These are phyloP conservation scores for Lepus timidus DNA, from an alignment of 2,113 vertebrate species.

Conservation along the genomic window DNA sequence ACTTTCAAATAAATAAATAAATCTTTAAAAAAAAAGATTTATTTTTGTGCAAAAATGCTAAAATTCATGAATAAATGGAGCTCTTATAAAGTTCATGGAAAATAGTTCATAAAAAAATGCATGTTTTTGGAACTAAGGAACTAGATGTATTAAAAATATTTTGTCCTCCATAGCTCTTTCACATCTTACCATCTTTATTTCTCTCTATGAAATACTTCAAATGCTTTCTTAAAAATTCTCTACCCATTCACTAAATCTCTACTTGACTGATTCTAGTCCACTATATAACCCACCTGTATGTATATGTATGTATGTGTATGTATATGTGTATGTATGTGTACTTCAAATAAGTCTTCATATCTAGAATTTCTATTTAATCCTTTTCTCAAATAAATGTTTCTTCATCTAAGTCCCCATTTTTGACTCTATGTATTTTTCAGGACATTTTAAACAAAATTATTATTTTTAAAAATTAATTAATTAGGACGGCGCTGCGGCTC, in stretches of 20 bases:
- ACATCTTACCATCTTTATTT: not conserved
- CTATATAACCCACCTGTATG: not conserved
- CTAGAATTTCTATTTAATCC: slow-evolving; percentile 8
- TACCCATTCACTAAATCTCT: not conserved
- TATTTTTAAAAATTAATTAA: not conserved
- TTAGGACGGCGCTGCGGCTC: too few relatives aligned
- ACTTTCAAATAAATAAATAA: too few relatives aligned
- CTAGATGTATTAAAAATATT: not conserved
- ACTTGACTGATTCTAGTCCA: not conserved
- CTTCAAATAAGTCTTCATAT: slow-evolving; percentile 4
- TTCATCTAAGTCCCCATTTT: not conserved
- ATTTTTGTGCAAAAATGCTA: too few relatives aligned
- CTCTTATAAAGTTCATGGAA: too few relatives aligned
- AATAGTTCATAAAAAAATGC: too few relatives aligned
- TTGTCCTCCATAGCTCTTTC: not conserved
- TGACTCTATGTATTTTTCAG: not conserved
- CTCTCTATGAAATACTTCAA: not conserved
- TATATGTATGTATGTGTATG: not conserved
- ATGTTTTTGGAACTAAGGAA: not conserved
- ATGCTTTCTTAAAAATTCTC: not conserved
- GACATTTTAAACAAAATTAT: slow-evolving; percentile 35
- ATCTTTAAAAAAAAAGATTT: too few relatives aligned
- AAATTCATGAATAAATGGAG: too few relatives aligned
- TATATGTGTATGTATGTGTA: not conserved
- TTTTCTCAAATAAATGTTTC: not conserved